These are phyloP conservation scores for Dasypus novemcinctus DNA, from an alignment of 2,113 vertebrate genomes.

Conservation along the genomic window DNA sequence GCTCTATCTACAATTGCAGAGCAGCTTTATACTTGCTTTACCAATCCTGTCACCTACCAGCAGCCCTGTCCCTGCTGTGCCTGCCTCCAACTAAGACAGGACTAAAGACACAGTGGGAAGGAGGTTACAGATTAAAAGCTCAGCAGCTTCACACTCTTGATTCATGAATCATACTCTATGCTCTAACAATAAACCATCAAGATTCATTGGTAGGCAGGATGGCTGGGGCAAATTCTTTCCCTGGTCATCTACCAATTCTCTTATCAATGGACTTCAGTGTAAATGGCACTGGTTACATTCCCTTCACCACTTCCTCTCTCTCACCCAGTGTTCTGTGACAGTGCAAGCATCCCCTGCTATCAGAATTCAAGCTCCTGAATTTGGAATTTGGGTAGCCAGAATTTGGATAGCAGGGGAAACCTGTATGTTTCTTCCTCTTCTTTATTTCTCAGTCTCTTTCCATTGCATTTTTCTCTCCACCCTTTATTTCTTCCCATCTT, in stretches of 20 bases:
- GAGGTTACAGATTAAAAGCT: neutral
- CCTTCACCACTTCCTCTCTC: neutral
- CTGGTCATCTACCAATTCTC: neutral
- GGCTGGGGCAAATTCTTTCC: neutral
- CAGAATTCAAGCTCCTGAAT: neutral
- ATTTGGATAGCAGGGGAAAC: neutral
- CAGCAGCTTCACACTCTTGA: neutral
- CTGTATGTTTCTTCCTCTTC: neutral
- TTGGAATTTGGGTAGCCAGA: neutral
- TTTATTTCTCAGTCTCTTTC: neutral
- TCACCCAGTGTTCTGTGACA: neutral
- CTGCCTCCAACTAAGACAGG: neutral
- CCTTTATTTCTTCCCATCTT: neutral
- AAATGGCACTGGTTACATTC: neutral
- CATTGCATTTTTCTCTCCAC: neutral
- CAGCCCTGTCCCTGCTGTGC: neutral
- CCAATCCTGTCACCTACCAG: neutral
- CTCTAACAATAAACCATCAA: neutral
- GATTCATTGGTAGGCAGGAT: neutral
- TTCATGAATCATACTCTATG: neutral
- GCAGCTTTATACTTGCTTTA: neutral
- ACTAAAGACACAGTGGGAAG: neutral
- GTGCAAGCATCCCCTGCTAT: neutral
- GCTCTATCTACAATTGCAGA: neutral
- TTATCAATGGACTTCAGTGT: neutral